These are phyloP conservation scores for Schlechtendalia chinensis DNA, from an alignment of 1,140 invertebrate genomes.

Conservation along the genomic window DNA sequence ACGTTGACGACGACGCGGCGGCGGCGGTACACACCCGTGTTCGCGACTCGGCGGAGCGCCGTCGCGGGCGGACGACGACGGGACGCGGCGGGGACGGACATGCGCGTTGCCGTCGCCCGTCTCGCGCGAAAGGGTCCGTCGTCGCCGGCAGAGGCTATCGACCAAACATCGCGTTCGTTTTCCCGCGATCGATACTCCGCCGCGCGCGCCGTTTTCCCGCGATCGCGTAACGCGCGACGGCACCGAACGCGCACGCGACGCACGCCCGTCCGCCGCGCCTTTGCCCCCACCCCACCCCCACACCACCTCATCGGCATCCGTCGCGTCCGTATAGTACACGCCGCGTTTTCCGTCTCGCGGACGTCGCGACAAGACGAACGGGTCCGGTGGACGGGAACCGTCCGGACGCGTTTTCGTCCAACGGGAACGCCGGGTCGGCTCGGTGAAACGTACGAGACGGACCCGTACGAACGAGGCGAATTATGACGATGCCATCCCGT, in stretches of 20 bases:
- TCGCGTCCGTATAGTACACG: background rate
- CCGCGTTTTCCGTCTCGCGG: no score
- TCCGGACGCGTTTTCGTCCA: background rate
- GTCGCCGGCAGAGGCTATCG: constrained; percentile 10
- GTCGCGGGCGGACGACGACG: background rate
- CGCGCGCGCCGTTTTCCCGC: constrained; percentile 20
- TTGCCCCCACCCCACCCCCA: background rate
- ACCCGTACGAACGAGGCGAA: no score
- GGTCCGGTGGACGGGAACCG: background rate
- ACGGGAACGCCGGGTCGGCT: background rate
- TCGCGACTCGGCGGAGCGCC: background rate
- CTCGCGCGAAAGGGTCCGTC: constrained; percentile 9
- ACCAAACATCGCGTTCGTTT: constrained; percentile 38
- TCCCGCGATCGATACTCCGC: constrained; percentile 19
- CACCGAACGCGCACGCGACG: constrained; percentile 12
- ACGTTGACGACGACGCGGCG: background rate
- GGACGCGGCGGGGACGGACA: background rate
- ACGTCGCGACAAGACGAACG: background rate
- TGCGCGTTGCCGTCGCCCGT: constrained; percentile 9
- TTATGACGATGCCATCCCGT: no score
- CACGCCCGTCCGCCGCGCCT: constrained; percentile 13
- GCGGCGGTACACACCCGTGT: background rate
- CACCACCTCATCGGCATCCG: background rate
- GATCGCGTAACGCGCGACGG: background rate
- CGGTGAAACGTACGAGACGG: no score